A percentile compares a stretch with the other conserved stretches of the same genome.
Evolutionary conservation across 92 coral and sea anemone species (phyloP).

Genomic region (Palythoa heliodiscus): DNA sequence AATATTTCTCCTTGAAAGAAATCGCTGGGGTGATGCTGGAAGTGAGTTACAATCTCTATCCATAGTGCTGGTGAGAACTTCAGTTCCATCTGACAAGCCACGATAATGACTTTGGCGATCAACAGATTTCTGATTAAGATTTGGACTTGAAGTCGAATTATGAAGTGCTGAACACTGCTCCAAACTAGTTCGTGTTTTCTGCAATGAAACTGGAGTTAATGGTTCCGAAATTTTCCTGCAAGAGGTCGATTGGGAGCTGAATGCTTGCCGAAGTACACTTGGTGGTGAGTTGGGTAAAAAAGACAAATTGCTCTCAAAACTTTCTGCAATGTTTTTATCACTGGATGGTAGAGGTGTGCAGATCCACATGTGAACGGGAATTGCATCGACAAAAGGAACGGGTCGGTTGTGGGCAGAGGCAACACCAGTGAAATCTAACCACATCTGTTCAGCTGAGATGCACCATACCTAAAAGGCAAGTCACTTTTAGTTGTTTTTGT

Average conservation of each 20-base stretch:
- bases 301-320: neutral
- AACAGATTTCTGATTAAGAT: constrained; percentile 47
- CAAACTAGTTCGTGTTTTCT: constrained; percentile 45
- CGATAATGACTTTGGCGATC: neutral
- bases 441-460: constrained; percentile 79
- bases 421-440: constrained; percentile 93
- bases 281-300: neutral
- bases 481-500: neutral
- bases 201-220: constrained; percentile 33
- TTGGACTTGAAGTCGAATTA: constrained; percentile 60
- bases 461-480: constrained; percentile 80
- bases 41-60: constrained; percentile 53
- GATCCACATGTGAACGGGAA: constrained; percentile 88
- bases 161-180: constrained; percentile 33
- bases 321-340: neutral
- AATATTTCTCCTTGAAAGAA: constrained; percentile 16
- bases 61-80: neutral
- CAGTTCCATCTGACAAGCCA: constrained; percentile 19
- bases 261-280: neutral
- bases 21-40: constrained; percentile 59
- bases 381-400: constrained; percentile 88
- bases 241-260: neutral
- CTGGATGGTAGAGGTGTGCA: constrained; percentile 77
- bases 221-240: constrained; percentile 50
- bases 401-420: constrained; percentile 79